Base-by-base conservation (phyloP, 2,888 invertebrate genomes). In the Chrysopilus asiliformis region DNA sequence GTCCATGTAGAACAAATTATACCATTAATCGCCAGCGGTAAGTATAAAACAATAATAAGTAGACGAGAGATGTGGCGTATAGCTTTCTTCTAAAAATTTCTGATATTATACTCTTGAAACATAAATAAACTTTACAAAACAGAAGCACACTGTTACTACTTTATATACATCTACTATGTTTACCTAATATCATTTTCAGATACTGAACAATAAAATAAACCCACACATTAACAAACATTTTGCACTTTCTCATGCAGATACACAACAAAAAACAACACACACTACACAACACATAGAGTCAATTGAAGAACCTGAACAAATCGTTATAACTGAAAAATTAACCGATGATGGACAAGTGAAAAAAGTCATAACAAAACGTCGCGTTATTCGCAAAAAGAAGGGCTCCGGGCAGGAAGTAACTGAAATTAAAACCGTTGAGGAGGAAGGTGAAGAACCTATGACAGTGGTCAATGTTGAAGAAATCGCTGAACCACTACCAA, bases 341-440 rank as follows among this genome's bases (percentile, higher is more conserved):
- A 64, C 65, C 1, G 45, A 47, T 13, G 53, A 54, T 34, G 58
- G 55, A n/a, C 50, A 47, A 34, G 56, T 36, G 37, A 40, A 14
- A 47, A 45, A 55, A 49, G 52, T 53, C 45, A 45, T 49, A 4
- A 46, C 48, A 15, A 55, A 53, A 36, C 55, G 50, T 24, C 47
- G 55, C 18, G 53, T 55, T 19, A 55, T 58, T 42, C 57, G 53
- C 42, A 62, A 55, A 48, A 51, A 48, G 8, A 56, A 46, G 44
- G 63, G 55, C 36, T 37, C 44, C 32, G 55, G 56, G 48, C 44
- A 57, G 34, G 55, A 64, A 45, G 44, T 57, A 6, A 60, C 58
- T 2, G 52, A 59, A 50, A 58, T 65, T 44, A 48, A 60, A 38
- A 62, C 59, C 33, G 52, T 63, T 41, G 52, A 55, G 48, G 55